Conservation (phyloP, 1,140 invertebrate species). For the Drosophila micromelanica region DNA sequence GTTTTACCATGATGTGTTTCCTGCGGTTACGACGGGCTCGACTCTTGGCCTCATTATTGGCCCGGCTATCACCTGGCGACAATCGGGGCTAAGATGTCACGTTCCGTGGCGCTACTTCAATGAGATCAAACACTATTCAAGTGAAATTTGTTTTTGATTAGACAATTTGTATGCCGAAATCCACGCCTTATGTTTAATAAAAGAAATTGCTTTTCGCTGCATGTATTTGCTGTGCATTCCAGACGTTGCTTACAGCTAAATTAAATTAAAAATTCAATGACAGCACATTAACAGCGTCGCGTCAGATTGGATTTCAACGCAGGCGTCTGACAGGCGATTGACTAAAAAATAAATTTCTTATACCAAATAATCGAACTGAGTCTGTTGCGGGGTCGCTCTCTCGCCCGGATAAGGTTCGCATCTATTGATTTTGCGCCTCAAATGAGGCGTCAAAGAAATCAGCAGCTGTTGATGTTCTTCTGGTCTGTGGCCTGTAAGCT, state of each 20-base stretch:
- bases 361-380: conserved; percentile 24
- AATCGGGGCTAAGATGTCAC: conserved; percentile 38
- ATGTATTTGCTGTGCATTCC: conserved; percentile 4
- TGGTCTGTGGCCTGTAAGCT: conserved; percentile 10
- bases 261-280: conserved; percentile 58
- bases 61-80: conserved; percentile 31
- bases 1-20: conserved; percentile 12
- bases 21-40: conserved; percentile 23
- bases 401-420: background rate
- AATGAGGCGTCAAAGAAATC: conserved; percentile 31
- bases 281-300: conserved; percentile 37
- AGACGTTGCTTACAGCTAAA: conserved; percentile 33
- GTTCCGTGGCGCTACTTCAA: conserved; percentile 8
- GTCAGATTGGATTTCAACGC: conserved; percentile 37
- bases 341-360: conserved; percentile 15
- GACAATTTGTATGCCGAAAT: conserved; percentile 52
- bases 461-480: conserved; percentile 20
- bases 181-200: conserved; percentile 44
- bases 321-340: conserved; percentile 35
- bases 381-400: background rate
- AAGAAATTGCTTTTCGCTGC: conserved; percentile 41
- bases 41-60: conserved; percentile 26
- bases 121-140: conserved; percentile 52
- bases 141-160: conserved; percentile 45
- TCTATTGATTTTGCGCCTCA: conserved; percentile 19